Percentiles rank a stretch among this genome's conserved stretches.
Evolutionary conservation across 2,888 invertebrate species (phyloP).

Genomic region (Brachyopa scutellaris): DNA sequence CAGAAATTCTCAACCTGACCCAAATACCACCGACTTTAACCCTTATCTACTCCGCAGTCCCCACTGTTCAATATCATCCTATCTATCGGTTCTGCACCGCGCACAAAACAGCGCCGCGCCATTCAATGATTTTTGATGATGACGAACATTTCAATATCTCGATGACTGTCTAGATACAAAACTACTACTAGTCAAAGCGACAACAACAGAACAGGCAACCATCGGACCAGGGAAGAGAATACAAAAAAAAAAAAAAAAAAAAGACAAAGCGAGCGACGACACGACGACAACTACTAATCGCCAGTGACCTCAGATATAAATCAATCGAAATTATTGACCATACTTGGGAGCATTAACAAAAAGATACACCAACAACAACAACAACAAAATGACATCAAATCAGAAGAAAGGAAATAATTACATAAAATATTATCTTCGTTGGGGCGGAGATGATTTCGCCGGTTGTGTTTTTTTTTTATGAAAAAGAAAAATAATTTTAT

Average conservation of each 20-base stretch:
- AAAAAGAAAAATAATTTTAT: neutral
- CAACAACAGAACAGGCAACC: conserved; percentile 9
- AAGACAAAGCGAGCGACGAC: conserved; percentile 59
- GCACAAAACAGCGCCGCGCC: neutral
- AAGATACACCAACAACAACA: neutral
- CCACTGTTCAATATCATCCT: neutral
- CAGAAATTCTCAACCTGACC: too few species aligned
- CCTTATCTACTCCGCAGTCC: too few species aligned
- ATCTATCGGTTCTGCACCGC: conserved; percentile 11
- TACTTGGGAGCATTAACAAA: conserved; percentile 75
- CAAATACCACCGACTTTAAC: too few species aligned
- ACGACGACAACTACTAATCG: conserved; percentile 69
- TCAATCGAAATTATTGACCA: conserved; percentile 79
- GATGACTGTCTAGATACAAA: conserved; percentile 48
- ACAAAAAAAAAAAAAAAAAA: conserved; percentile 17
- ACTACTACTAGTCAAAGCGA: conserved; percentile 7
- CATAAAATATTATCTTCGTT: conserved; percentile 60
- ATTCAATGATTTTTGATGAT: conserved; percentile 53
- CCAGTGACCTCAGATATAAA: conserved; percentile 74
- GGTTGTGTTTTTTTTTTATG: neutral
- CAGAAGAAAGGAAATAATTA: conserved; percentile 67
- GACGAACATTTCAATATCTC: conserved; percentile 65
- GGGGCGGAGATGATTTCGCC: conserved; percentile 44
- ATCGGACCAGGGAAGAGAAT: conserved; percentile 24
- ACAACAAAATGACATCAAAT: conserved; percentile 60